Evolutionary conservation across 2,888 invertebrate species (phyloP).

Genomic region (Heliconius ismenius): DNA sequence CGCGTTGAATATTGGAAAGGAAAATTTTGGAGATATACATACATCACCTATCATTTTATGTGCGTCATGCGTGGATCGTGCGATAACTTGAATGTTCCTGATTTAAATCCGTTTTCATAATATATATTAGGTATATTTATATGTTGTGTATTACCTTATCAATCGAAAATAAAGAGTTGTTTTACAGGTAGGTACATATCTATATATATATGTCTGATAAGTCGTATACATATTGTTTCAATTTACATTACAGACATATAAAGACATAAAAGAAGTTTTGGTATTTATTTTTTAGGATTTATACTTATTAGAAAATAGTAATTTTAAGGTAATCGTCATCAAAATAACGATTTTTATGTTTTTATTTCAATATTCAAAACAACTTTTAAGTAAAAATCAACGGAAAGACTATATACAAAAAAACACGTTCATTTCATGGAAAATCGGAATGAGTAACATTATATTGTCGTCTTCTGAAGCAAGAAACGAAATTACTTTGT

Average conservation of each 20-base stretch:
- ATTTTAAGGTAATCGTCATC: background rate
- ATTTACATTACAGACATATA: background rate
- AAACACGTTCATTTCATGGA: background rate
- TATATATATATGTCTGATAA: background rate
- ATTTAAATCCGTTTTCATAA: conserved; percentile 1
- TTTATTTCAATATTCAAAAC: background rate
- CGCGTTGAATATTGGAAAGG: background rate
- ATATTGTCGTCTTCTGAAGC: conserved; percentile 14
- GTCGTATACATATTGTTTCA: background rate
- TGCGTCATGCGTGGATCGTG: conserved; percentile 4
- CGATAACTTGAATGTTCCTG: background rate
- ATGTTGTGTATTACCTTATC: background rate
- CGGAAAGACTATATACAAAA: background rate
- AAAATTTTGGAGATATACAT: conserved; percentile 11
- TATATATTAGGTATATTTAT: background rate
- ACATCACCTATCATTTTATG: conserved; percentile 3
- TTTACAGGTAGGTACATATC: background rate
- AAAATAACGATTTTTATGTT: background rate
- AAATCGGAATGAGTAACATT: conserved; percentile 7
- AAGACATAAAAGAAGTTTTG: background rate
- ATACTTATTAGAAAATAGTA: background rate
- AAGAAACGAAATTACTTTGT: conserved; percentile 22
- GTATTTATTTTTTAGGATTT: background rate
- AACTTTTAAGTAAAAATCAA: background rate
- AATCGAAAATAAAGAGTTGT: background rate